These are phyloP conservation scores for Microvelia longipes DNA, from an alignment of 1,140 invertebrate species.

Conservation along the genomic window DNA sequence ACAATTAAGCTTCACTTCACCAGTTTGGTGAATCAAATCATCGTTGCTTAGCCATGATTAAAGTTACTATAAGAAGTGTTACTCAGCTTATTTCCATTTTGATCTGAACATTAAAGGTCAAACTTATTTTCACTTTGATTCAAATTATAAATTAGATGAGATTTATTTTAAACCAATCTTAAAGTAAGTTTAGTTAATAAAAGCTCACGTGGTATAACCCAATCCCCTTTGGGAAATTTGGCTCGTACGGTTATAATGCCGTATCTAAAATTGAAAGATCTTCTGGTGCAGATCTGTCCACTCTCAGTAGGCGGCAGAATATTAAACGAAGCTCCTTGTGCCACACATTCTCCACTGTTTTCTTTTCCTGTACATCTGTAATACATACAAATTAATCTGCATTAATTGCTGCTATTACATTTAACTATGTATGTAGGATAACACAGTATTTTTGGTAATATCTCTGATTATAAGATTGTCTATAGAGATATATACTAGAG, in stretches of 20 bases:
- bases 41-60: no score
- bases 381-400: constrained; percentile 3
- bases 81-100: no score
- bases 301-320: constrained; percentile 50
- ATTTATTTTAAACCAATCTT: no score
- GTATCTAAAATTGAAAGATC: constrained; percentile 50
- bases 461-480: no score
- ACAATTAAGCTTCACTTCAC: no score
- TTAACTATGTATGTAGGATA: not conserved
- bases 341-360: constrained; percentile 34
- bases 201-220: constrained; percentile 47
- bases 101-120: no score
- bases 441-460: not conserved
- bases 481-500: no score
- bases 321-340: constrained; percentile 31
- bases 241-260: constrained; percentile 58
- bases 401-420: not conserved
- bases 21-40: no score
- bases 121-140: no score
- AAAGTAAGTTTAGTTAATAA: no score
- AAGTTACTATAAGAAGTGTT: no score
- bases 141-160: no score
- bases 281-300: constrained; percentile 46
- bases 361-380: constrained; percentile 42
- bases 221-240: constrained; percentile 57